phyloP scores from a whole-genome alignment of 1,140 invertebrate genomes.

The Stenopsyche tienmushanensis region DNA sequence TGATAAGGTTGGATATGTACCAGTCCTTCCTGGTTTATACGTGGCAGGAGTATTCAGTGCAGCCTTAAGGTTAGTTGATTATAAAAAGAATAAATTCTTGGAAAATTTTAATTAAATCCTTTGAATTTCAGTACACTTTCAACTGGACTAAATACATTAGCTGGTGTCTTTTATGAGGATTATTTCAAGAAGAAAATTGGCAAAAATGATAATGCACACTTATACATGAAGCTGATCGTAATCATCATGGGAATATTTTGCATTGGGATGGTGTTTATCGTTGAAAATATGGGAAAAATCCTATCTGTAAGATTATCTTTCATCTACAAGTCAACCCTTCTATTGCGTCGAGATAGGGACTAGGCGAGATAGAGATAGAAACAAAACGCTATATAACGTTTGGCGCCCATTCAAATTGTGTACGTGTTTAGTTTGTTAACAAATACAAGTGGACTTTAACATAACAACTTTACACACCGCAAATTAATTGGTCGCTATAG shows the following conservation, averaged over 20 bases:
- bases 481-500: too few relatives aligned
- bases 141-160: constrained; percentile 71
- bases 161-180: constrained; percentile 75
- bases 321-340: too few relatives aligned
- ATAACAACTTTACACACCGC: too few relatives aligned
- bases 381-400: too few relatives aligned
- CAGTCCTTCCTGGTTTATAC: constrained; percentile 64
- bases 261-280: constrained; percentile 62
- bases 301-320: constrained; percentile 59
- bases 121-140: constrained; percentile 64
- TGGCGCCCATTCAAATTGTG: too few relatives aligned
- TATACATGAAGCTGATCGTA: constrained; percentile 63
- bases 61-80: constrained; percentile 57
- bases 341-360: too few relatives aligned
- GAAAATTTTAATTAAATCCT: not conserved
- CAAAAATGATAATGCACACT: constrained; percentile 60
- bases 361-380: too few relatives aligned
- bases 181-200: constrained; percentile 62
- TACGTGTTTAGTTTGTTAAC: too few relatives aligned
- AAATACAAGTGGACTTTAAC: too few relatives aligned
- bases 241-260: constrained; percentile 59
- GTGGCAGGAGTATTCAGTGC: constrained; percentile 67
- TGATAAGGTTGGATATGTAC: constrained; percentile 54
- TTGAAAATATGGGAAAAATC: constrained; percentile 63
- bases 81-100: not conserved